Percentiles rank a stretch among this genome's conserved stretches.
These are phyloP conservation scores for Anas platyrhynchos DNA, from an alignment of 2,113 vertebrate genomes.

Conservation along the genomic window DNA sequence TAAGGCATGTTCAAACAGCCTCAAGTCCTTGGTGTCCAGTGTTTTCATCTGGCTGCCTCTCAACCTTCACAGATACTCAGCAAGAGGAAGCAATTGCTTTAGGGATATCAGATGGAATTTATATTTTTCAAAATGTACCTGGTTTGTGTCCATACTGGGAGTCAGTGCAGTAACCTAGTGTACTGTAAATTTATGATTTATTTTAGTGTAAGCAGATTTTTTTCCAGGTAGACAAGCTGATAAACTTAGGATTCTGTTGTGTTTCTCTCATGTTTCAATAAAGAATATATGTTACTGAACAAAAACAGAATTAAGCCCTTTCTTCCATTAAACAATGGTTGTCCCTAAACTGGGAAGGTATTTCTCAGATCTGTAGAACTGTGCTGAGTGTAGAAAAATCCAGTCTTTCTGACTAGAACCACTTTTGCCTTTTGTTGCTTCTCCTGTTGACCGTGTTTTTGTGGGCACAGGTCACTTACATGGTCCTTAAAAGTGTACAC, in stretches of 20 bases:
- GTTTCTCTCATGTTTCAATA: neutral
- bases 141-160: neutral
- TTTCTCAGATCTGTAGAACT: neutral
- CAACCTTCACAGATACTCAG: neutral
- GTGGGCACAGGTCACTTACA: neutral
- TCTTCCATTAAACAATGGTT: neutral
- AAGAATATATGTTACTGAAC: neutral
- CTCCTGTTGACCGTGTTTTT: neutral
- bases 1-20: neutral
- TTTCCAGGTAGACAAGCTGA: neutral
- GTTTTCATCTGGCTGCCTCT: neutral
- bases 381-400: neutral
- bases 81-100: neutral
- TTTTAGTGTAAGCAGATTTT: neutral
- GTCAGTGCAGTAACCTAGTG: neutral
- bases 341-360: neutral
- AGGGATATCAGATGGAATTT: neutral
- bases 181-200: slow-evolving; percentile 8
- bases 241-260: neutral
- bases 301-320: neutral
- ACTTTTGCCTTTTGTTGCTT: neutral
- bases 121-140: neutral
- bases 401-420: neutral
- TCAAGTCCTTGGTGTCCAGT: neutral
- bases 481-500: neutral